These are phyloP conservation scores for Monopterus albus DNA, from an alignment of 2,113 vertebrate species.

Conservation along the genomic window DNA sequence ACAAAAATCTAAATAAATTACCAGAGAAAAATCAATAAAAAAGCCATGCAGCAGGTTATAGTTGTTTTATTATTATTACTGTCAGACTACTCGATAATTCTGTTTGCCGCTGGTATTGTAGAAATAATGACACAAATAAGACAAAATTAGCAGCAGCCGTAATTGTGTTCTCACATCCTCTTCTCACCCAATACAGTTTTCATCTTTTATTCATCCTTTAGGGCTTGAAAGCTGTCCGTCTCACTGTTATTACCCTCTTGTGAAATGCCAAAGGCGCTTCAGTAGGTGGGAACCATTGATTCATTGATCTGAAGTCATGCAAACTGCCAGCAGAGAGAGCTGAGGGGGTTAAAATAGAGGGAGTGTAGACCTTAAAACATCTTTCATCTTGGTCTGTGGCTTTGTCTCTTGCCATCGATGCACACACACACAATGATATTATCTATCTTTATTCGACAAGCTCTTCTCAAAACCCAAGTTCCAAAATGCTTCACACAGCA, in stretches of 20 bases:
- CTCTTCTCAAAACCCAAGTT: too few species aligned
- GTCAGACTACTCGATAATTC: constrained; percentile 31
- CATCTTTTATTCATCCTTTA: constrained; percentile 50
- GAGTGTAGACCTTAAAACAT: constrained; percentile 27
- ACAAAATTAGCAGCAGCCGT: background rate
- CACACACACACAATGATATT: constrained; percentile 5
- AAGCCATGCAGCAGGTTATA: constrained; percentile 2
- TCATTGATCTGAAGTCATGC: constrained; percentile 65
- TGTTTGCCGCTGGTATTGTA: background rate
- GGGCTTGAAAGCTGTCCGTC: constrained; percentile 20
- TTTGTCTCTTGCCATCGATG: constrained; percentile 3
- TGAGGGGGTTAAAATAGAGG: constrained; percentile 24
- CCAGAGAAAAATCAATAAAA: constrained; percentile 33
- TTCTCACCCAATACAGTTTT: constrained; percentile 17
- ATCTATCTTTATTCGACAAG: too few species aligned
- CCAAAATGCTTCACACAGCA: too few species aligned
- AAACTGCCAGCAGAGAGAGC: constrained; percentile 21
- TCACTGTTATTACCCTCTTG: constrained; percentile 41
- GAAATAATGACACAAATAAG: background rate
- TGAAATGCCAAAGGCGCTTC: constrained; percentile 56
- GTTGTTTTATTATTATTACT: background rate
- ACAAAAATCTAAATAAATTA: constrained; percentile 13
- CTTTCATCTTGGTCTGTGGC: background rate
- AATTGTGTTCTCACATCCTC: constrained; percentile 18
- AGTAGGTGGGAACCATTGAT: constrained; percentile 59